Conservation (phyloP, 1,140 invertebrate species). For the Brachystomella parvula region DNA sequence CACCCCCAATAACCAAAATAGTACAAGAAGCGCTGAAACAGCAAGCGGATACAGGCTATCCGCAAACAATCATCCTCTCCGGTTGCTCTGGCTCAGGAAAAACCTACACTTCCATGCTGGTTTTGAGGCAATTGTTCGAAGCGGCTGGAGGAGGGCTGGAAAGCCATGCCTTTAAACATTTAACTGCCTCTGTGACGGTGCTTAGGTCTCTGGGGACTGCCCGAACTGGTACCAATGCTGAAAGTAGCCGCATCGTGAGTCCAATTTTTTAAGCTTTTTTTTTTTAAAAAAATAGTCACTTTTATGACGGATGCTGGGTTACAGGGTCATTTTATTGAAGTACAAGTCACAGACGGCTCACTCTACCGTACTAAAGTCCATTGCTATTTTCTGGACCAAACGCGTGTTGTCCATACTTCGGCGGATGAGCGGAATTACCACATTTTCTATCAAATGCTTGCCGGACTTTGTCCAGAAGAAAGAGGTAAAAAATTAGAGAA, state of each 20-base stretch:
- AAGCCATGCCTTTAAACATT: conserved; percentile 92
- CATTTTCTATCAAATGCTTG: conserved; percentile 95
- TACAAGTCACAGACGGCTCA: conserved; percentile 90
- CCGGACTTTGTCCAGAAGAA: conserved; percentile 77
- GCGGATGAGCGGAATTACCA: conserved; percentile 90
- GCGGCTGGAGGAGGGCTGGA: conserved; percentile 86
- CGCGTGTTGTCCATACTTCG: conserved; percentile 74
- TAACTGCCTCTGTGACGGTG: conserved; percentile 88
- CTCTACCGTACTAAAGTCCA: conserved; percentile 92
- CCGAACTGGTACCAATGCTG: conserved; percentile 77
- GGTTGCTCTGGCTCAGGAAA: conserved; percentile 91
- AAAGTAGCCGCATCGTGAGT: conserved; percentile 87
- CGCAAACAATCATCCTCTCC: conserved; percentile 85
- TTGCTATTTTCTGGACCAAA: conserved; percentile 89
- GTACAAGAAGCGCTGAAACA: conserved; percentile 86
- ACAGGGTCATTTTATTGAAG: conserved; percentile 90
- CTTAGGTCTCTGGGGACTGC: conserved; percentile 82
- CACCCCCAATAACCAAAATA: conserved; percentile 69
- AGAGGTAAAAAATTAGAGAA: conserved; percentile 48
- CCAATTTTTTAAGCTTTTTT: not conserved
- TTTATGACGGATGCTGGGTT: no score
- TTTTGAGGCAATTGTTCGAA: conserved; percentile 82
- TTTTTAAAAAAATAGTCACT: conserved; percentile 5
- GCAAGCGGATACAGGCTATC: conserved; percentile 81
- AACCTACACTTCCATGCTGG: conserved; percentile 84